Evolutionary conservation across 2,888 invertebrate species (phyloP).

Genomic region (Drosophila longiperda): DNA sequence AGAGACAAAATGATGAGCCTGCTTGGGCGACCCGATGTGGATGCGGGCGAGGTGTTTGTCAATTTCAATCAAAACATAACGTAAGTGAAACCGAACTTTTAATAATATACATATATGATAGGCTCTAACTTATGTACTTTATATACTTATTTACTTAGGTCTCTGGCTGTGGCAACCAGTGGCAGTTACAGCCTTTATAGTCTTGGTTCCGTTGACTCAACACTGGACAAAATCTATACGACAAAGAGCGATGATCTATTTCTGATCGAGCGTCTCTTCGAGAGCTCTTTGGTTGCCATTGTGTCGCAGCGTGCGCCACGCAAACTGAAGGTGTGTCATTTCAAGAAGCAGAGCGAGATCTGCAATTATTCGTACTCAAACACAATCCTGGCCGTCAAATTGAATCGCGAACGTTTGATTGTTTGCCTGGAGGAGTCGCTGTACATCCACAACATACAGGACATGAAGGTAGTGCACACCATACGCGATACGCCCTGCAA

Average conservation of each 20-base stretch:
- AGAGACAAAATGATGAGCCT: slow-evolving; percentile 80
- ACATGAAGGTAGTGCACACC: slow-evolving; percentile 99
- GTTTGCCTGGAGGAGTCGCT: slow-evolving; percentile 99
- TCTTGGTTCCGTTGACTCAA: slow-evolving; percentile 91
- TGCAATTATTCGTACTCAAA: slow-evolving; percentile 98
- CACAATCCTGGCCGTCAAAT: slow-evolving; percentile 96
- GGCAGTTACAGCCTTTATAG: slow-evolving; percentile 96
- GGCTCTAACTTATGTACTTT: not conserved
- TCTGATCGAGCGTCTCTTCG: slow-evolving; percentile 97
- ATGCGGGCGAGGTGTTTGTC: slow-evolving; percentile 95
- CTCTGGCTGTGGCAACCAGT: slow-evolving; percentile 96
- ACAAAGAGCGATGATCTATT: slow-evolving; percentile 94
- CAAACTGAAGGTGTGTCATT: slow-evolving; percentile 93
- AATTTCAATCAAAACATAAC: slow-evolving; percentile 99
- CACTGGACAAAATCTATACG: slow-evolving; percentile 95
- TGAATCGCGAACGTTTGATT: slow-evolving; percentile 97
- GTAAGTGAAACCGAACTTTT: slow-evolving; percentile 88
- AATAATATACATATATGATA: not conserved
- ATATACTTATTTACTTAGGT: slow-evolving; percentile 85
- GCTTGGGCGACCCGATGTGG: slow-evolving; percentile 83
- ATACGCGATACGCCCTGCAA: slow-evolving; percentile 99
- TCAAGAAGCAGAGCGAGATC: slow-evolving; percentile 98
- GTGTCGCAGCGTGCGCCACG: slow-evolving; percentile 96
- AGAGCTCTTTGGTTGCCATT: slow-evolving; percentile 97
- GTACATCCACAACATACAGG: slow-evolving; percentile 99